phyloP scores from a whole-genome alignment of 2,888 invertebrate genomes.

The Villa cingulata region DNA sequence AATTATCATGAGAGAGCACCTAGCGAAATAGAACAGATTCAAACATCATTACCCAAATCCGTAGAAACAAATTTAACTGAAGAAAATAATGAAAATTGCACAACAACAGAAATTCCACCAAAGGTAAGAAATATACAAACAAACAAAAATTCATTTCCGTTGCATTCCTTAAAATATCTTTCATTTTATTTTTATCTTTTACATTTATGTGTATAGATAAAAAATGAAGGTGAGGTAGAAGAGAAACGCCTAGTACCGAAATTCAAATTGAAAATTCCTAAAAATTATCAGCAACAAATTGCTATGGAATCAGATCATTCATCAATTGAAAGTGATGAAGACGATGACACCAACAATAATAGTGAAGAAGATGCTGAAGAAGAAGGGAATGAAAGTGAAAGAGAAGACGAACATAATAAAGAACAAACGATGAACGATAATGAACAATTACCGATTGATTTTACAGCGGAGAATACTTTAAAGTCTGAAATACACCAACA shows the following conservation, averaged over 20 bases:
- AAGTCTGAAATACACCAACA: conserved; percentile 14
- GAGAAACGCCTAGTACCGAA: conserved; percentile 43
- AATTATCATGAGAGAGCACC: no score
- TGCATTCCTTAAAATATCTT: no score
- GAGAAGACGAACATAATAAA: conserved; percentile 9
- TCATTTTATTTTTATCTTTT: no score
- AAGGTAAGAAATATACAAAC: background rate
- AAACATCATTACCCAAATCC: no score
- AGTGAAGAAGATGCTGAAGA: conserved; percentile 8
- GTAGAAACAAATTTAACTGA: no score
- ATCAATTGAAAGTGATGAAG: conserved; percentile 30
- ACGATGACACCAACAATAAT: conserved; percentile 13
- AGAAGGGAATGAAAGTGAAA: conserved; percentile 7
- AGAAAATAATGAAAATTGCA: no score
- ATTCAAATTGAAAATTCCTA: conserved; percentile 52
- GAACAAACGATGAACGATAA: conserved; percentile 7
- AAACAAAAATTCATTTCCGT: no score
- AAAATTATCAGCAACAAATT: conserved; percentile 38
- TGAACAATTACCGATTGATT: conserved; percentile 7
- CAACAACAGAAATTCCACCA: background rate
- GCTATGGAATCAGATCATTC: conserved; percentile 27
- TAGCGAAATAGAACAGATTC: no score
- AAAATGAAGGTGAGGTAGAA: conserved; percentile 3
- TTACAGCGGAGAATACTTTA: conserved; percentile 4
- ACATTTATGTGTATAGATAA: background rate